These are phyloP conservation scores for Macrosoma leucophasiata DNA, from an alignment of 2,888 invertebrate species.

Conservation along the genomic window DNA sequence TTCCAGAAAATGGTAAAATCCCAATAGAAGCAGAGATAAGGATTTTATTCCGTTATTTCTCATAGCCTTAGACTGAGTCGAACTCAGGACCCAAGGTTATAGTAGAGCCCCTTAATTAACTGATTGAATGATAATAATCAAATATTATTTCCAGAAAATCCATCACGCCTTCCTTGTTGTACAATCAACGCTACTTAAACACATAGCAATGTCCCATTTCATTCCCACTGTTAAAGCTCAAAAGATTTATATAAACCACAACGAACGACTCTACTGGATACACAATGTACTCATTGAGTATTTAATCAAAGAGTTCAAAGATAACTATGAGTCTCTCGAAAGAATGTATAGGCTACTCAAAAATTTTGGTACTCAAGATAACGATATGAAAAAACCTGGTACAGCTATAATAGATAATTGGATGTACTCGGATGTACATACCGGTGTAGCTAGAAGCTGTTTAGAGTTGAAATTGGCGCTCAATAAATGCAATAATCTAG, in stretches of 20 bases:
- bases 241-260: conserved; percentile 53
- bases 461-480: conserved; percentile 55
- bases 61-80: too few relatives aligned
- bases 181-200: conserved; percentile 61
- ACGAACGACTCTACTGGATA: conserved; percentile 62
- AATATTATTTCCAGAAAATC: conserved; percentile 58
- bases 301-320: conserved; percentile 40
- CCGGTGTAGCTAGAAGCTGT: conserved; percentile 48
- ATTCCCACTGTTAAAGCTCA: conserved; percentile 35
- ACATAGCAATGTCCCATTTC: conserved; percentile 56
- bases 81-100: too few relatives aligned
- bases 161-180: conserved; percentile 66
- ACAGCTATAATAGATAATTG: conserved; percentile 47
- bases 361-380: conserved; percentile 47
- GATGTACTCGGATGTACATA: conserved; percentile 64
- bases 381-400: conserved; percentile 41
- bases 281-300: conserved; percentile 46
- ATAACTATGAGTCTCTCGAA: conserved; percentile 48
- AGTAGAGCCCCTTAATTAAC: background rate
- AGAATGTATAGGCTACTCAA: conserved; percentile 61
- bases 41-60: too few relatives aligned
- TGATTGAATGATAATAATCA: too few relatives aligned
- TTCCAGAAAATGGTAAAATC: too few relatives aligned
- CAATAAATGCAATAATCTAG: conserved; percentile 54
- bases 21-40: too few relatives aligned